Evolutionary conservation across 92 coral and sea anemone species (phyloP).

Genomic region (Epizoanthus scotinus): DNA sequence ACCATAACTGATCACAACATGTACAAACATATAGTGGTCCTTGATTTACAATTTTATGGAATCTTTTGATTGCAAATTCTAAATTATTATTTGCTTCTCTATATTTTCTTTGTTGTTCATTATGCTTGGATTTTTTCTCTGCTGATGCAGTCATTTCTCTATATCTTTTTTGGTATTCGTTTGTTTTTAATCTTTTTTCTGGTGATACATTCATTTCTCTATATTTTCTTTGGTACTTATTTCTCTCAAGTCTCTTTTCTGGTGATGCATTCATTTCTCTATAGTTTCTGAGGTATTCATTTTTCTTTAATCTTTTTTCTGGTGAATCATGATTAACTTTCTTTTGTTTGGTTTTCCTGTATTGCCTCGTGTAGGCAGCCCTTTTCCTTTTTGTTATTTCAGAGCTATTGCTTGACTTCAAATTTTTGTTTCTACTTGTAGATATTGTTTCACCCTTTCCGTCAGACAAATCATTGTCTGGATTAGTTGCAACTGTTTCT

Average conservation of each 20-base stretch:
- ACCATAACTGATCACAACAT: slow-evolving; percentile 75
- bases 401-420: slow-evolving; percentile 50
- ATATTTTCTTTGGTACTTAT: slow-evolving; percentile 30
- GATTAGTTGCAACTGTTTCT: slow-evolving; percentile 53
- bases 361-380: slow-evolving; percentile 62
- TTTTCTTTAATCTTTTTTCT: slow-evolving; percentile 46
- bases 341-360: slow-evolving; percentile 54
- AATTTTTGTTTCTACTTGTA: slow-evolving; percentile 50
- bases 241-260: slow-evolving; percentile 19
- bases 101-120: slow-evolving; percentile 17
- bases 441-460: slow-evolving; percentile 32
- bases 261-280: slow-evolving; percentile 36
- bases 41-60: slow-evolving; percentile 47
- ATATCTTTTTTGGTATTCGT: too few species aligned
- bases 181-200: too few species aligned
- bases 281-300: slow-evolving; percentile 49
- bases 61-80: slow-evolving; percentile 48
- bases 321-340: slow-evolving; percentile 22
- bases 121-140: slow-evolving; percentile 32
- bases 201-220: slow-evolving; percentile 34
- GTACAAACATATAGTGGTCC: slow-evolving; percentile 62
- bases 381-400: slow-evolving; percentile 48
- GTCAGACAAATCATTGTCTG: slow-evolving; percentile 59
- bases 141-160: too few species aligned
- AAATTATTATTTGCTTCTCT: slow-evolving; percentile 39